A percentile compares a stretch with the other conserved stretches of the same genome.
Evolutionary conservation across 2,888 invertebrate species (phyloP).

Genomic region (Himalopsyche anomala): DNA sequence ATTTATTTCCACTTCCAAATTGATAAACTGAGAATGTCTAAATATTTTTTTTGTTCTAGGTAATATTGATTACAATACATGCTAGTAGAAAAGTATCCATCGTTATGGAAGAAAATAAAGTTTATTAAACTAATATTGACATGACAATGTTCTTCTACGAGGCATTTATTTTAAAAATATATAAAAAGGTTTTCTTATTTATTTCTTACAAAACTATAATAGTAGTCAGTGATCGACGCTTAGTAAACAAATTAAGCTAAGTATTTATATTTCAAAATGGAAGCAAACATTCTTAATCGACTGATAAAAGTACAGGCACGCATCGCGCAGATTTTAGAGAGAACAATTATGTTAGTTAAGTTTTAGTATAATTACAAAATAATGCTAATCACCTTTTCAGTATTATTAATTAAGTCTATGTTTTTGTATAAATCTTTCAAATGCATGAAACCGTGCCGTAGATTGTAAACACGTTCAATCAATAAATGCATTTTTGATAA

Average conservation of each 20-base stretch:
- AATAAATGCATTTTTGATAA: no score
- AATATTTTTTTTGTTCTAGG: no score
- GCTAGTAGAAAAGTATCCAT: no score
- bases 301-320: background rate
- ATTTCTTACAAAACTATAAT: constrained; percentile 15
- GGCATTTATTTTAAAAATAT: background rate
- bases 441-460: background rate
- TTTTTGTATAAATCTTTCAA: background rate
- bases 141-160: no score
- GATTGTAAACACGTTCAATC: background rate
- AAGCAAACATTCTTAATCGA: constrained; percentile 37
- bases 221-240: constrained; percentile 31
- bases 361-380: constrained; percentile 17
- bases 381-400: background rate
- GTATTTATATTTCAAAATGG: constrained; percentile 32
- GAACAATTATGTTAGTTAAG: background rate
- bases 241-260: constrained; percentile 19
- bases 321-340: background rate
- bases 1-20: no score
- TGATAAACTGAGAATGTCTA: no score
- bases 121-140: no score
- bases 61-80: no score
- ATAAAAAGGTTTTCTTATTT: background rate
- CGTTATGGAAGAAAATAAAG: no score
- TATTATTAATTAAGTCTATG: background rate